Base-by-base conservation (phyloP, 1,140 invertebrate species). In the Heliconius himera region DNA sequence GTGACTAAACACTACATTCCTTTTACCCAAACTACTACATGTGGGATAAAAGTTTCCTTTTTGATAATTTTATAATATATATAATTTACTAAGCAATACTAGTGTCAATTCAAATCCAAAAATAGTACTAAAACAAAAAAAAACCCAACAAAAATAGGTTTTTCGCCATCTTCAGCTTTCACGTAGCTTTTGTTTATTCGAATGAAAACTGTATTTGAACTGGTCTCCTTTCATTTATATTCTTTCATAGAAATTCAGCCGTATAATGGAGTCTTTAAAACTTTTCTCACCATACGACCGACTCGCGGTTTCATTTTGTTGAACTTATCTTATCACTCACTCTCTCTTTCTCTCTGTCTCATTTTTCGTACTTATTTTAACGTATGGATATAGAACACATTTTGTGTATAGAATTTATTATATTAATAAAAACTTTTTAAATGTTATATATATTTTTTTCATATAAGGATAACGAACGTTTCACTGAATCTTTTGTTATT, bases 231-330 rank as follows among this genome's bases (percentile, higher is more conserved):
- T 56, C 54, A 56, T 22, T 22, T 22, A 56, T 22, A 56, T 22
- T 60, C 54, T 60, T 60, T 60, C 54, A 60, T 8, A 60, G 54
- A 60, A 60, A n/a, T 60, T 8, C 54, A 60, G 20, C 54, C 54
- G 54, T 60, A 60, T 60, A 60, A 60, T 60, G 54, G 54, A 60
- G 9, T 51, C 54, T 60, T 60, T 60, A 60, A 60, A 60, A 60
- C 54, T 60, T 60, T 60, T 60, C 54, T 22, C 54, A 60, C 54
- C 54, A 26, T 8, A n/a, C n/a, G 54, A 60, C n/a, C 54, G 49
- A 16, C 49, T 4, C 16, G n/a, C n/a, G 54, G 54, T 60, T 60
- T n/a, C n/a, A 22, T 60, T 60, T 60, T 60, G 54, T 22, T 60
- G n/a, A 60, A 60, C 22, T 56, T 22, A 60, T 60, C 20, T n/a